Conservation (phyloP, 2,797 vertebrate genomes). For the Rhadinocentrus ornatus region DNA sequence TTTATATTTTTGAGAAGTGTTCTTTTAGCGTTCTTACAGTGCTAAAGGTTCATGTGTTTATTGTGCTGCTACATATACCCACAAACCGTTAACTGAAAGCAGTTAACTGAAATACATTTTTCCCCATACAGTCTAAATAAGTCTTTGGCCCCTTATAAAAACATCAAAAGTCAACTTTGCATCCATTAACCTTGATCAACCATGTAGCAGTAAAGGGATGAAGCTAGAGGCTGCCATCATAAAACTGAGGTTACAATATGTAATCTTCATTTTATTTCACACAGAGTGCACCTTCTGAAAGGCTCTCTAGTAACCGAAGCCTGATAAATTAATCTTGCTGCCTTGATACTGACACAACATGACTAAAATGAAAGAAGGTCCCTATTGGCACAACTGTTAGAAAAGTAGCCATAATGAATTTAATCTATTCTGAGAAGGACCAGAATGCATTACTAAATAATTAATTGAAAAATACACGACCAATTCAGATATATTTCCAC, state of each 20-base stretch:
- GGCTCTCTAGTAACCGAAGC: conserved; percentile 15
- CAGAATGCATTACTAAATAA: not conserved
- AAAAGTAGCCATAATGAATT: conserved; percentile 6
- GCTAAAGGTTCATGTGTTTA: not conserved
- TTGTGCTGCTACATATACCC: not conserved
- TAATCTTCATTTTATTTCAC: conserved; percentile 62
- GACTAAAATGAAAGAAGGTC: conserved; percentile 12
- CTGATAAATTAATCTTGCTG: conserved; percentile 21
- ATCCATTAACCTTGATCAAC: conserved; percentile 61
- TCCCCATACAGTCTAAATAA: conserved; percentile 14
- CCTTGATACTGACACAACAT: conserved; percentile 30
- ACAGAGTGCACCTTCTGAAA: conserved; percentile 30
- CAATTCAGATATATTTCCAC: not conserved
- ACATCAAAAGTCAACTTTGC: conserved; percentile 49
- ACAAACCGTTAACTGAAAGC: not conserved
- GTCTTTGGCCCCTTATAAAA: conserved; percentile 24
- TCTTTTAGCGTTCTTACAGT: not conserved
- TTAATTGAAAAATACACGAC: not conserved
- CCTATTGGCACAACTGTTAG: conserved; percentile 9
- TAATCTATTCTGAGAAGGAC: conserved; percentile 1
- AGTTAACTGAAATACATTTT: conserved; percentile 6
- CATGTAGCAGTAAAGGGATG: conserved; percentile 17
- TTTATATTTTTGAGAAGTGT: too few species aligned
- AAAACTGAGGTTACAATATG: conserved; percentile 55
- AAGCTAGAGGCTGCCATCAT: conserved; percentile 53